Conservation (phyloP, 2,888 invertebrate species). For the Epistrophe grossulariae region DNA sequence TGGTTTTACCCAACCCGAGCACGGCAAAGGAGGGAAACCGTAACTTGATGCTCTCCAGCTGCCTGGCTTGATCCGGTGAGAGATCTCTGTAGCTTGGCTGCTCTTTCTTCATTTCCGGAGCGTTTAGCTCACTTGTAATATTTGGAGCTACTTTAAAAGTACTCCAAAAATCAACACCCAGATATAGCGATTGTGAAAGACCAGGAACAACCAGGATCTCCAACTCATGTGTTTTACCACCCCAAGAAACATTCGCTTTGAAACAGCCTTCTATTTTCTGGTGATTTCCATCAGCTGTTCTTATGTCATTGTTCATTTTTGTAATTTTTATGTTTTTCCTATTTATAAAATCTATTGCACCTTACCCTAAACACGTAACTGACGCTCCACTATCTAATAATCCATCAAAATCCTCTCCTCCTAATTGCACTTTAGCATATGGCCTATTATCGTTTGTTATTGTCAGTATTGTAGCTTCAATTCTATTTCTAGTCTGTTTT, state of each 20-base stretch:
- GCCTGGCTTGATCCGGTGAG: background rate
- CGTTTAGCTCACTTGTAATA: background rate
- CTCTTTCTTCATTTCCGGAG: background rate
- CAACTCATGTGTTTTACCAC: background rate
- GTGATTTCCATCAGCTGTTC: slow-evolving; percentile 1
- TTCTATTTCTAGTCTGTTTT: background rate
- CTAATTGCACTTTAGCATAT: slow-evolving; percentile 4
- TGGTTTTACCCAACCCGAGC: slow-evolving; percentile 2
- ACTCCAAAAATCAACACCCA: slow-evolving; percentile 6
- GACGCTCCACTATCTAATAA: slow-evolving; percentile 13
- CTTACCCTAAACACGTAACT: slow-evolving; percentile 15
- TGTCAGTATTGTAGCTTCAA: background rate
- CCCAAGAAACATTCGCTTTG: background rate
- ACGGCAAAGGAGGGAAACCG: background rate
- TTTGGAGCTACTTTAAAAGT: background rate
- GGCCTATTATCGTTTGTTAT: slow-evolving; percentile 14
- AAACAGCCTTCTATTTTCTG: background rate
- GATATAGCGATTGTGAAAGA: background rate
- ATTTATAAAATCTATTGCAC: background rate
- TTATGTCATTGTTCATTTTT: background rate
- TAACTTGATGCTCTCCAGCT: background rate
- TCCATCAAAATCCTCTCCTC: background rate
- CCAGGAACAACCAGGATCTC: background rate
- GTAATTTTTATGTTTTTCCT: background rate
- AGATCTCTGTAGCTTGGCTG: background rate